A percentile compares a stretch with the other conserved stretches of the same genome.
phyloP scores from a whole-genome alignment of 2,888 invertebrate genomes.

The Diloba caeruleocephala region DNA sequence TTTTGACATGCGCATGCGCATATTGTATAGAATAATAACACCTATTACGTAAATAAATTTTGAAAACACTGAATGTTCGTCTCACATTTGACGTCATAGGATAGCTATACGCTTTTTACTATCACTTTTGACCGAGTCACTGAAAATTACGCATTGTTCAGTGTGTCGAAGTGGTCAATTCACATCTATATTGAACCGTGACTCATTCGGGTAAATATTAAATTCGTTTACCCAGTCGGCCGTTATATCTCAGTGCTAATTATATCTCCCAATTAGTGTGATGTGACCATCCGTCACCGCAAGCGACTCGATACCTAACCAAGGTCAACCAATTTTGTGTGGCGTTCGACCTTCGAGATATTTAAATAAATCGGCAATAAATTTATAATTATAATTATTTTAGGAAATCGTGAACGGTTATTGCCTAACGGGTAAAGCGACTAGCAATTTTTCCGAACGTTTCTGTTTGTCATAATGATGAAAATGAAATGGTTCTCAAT shows the following conservation, averaged over 20 bases:
- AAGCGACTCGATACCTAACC: constrained; percentile 32
- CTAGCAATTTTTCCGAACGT: constrained; percentile 12
- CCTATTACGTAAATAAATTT: neutral
- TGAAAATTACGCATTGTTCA: constrained; percentile 10
- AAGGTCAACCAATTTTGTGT: constrained; percentile 61
- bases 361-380: constrained; percentile 56
- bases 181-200: constrained; percentile 34
- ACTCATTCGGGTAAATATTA: constrained; percentile 45
- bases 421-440: constrained; percentile 26
- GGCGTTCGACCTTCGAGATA: constrained; percentile 54
- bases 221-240: constrained; percentile 39
- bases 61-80: constrained; percentile 5
- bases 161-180: constrained; percentile 13
- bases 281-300: constrained; percentile 40
- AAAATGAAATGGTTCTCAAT: constrained; percentile 17
- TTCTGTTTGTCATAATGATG: constrained; percentile 6
- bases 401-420: constrained; percentile 38
- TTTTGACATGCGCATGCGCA: neutral
- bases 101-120: constrained; percentile 15
- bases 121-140: constrained; percentile 1
- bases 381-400: constrained; percentile 45
- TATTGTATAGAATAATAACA: neutral
- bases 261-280: constrained; percentile 48
- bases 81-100: constrained; percentile 16
- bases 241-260: constrained; percentile 46